Base-by-base conservation (phyloP, 1,140 invertebrate genomes). In the Spodoptera litura region DNA sequence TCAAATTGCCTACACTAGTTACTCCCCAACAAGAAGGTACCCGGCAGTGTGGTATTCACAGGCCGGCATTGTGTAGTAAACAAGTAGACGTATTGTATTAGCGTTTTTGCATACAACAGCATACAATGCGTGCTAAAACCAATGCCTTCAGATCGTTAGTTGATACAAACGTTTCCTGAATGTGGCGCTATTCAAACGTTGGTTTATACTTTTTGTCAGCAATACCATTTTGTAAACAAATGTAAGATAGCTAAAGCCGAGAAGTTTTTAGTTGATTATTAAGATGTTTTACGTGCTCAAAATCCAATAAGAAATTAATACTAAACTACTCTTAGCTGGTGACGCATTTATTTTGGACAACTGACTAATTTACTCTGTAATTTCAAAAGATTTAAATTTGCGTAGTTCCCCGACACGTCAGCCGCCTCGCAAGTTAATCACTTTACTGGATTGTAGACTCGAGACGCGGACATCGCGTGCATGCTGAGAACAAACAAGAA, bases 381-480 rank as follows among this genome's bases (percentile, higher is more conserved):
- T 49, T 49, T 66, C 12, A 53, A n/a, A 68, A 49, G 4, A 31
- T 27, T 52, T 27, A 25, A 10, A 66, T 15, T 44, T 27, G 3
- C 64, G 52, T 56, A 73, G 12, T 73, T 73, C 55, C 55, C 71
- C 12, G 10, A 73, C 20, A 59, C 55, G 55, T 73, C 55, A 73
- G 71, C 25, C 44, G 20, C 2, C 49, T 52, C 27, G 9, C 38
- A 20, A 59, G 15, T 59, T 59, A 73, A 73, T 73, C n/a, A 73
- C 55, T 44, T 44, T 11, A 59, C 68, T 72, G 49, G 49, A 68
- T 68, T 59, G 59, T 25, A 31, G 31, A 12, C 70, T 15, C 13
- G 49, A 25, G 35, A 2, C 8, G 51, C 31, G 20, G 10, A 72
- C 53, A 44, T 72, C 53, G 70, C 68, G 68, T 71, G 68, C 70